Conservation (phyloP, 35 echinoderm and acorn worm genomes). For the Ophioderma brevispina region DNA sequence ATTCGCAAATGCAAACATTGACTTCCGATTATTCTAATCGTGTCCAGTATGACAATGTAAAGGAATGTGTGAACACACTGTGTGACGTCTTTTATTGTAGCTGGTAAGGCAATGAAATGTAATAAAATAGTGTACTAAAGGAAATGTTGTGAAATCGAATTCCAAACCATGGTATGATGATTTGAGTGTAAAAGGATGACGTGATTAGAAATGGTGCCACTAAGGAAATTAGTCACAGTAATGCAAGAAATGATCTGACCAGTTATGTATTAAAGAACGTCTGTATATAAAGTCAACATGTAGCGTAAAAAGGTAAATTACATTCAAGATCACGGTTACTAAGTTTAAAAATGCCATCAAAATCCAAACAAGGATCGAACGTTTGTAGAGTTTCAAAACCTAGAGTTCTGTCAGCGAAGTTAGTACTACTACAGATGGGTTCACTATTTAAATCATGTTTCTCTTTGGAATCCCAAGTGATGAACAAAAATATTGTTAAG, state of each 20-base stretch:
- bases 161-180: not conserved
- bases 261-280: not conserved
- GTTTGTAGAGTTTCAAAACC: not conserved
- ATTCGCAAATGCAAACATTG: not conserved
- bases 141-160: not conserved
- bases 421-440: not conserved
- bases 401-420: not conserved
- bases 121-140: not conserved
- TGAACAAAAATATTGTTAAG: too few relatives aligned
- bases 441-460: not conserved
- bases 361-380: not conserved
- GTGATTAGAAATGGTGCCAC: not conserved
- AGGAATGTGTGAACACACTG: not conserved
- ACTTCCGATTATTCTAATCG: not conserved
- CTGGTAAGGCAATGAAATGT: not conserved
- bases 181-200: not conserved
- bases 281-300: not conserved
- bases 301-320: not conserved
- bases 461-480: not conserved
- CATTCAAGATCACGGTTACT: not conserved
- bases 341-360: not conserved
- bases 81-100: not conserved
- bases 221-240: not conserved
- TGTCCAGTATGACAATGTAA: not conserved
- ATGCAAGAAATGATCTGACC: not conserved